A percentile compares a stretch with the other conserved stretches of the same genome.
phyloP scores from a whole-genome alignment of 2,797 vertebrate genomes.

The Amniataba percoides region DNA sequence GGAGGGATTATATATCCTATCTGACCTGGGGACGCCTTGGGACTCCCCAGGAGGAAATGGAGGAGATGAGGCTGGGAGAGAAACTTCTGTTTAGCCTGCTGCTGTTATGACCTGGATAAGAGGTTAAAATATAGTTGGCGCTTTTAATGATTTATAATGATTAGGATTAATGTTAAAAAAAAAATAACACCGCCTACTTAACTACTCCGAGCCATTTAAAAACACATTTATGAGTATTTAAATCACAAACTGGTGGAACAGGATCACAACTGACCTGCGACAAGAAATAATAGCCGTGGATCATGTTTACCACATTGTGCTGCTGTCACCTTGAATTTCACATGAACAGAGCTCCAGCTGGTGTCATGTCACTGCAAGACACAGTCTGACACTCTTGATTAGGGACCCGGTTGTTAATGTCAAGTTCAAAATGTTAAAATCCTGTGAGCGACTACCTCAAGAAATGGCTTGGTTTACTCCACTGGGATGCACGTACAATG shows the following conservation, averaged over 20 bases:
- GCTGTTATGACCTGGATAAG: slow-evolving; percentile 7
- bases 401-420: slow-evolving; percentile 49
- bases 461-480: slow-evolving; percentile 9
- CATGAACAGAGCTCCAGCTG: slow-evolving; percentile 36
- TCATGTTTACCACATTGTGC: slow-evolving; percentile 3
- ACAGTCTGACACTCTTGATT: slow-evolving; percentile 31
- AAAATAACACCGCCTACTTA: too few species aligned
- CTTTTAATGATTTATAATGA: neutral
- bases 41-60: slow-evolving; percentile 23
- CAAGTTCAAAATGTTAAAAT: slow-evolving; percentile 44
- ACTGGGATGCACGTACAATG: neutral
- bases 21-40: slow-evolving; percentile 24
- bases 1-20: slow-evolving; percentile 40
- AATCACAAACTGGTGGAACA: neutral
- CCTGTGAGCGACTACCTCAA: neutral
- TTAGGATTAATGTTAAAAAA: neutral
- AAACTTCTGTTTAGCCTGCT: neutral
- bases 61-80: slow-evolving; percentile 11
- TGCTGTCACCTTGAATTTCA: slow-evolving; percentile 29
- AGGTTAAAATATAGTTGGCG: neutral
- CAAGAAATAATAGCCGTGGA: neutral
- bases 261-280: neutral
- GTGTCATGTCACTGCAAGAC: slow-evolving; percentile 19
- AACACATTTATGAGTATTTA: neutral
- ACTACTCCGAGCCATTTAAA: neutral